Percentiles rank a stretch among this genome's conserved stretches.
Conservation (phyloP, 2,113 vertebrate genomes). For the Accipiter cooperii region DNA sequence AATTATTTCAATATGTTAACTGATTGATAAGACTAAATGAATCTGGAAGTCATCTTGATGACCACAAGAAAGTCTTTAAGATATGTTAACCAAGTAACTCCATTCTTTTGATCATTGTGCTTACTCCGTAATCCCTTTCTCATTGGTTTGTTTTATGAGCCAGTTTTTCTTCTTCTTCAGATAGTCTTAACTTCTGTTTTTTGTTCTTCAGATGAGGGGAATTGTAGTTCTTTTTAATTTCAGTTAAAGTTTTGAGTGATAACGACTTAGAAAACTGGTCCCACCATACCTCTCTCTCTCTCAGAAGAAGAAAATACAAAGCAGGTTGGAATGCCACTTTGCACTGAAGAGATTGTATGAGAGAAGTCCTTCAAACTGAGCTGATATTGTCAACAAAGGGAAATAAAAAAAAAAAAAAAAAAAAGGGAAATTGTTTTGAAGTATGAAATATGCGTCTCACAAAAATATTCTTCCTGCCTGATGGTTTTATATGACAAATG, state of each 20-base stretch:
- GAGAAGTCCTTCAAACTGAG: background rate
- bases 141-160: fast-evolving
- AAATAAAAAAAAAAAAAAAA: background rate
- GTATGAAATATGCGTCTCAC: background rate
- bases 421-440: background rate
- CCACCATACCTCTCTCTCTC: background rate
- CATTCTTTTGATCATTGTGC: background rate
- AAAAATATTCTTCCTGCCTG: background rate
- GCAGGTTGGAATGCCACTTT: background rate
- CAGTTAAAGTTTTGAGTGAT: background rate
- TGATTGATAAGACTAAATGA: background rate
- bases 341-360: background rate
- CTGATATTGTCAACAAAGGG: background rate
- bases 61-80: background rate
- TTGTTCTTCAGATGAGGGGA: background rate
- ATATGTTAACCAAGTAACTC: background rate
- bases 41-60: background rate
- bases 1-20: background rate
- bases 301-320: background rate
- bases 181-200: background rate
- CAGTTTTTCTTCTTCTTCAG: background rate
- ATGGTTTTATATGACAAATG: background rate
- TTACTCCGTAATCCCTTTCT: background rate
- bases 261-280: background rate
- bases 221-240: background rate